phyloP scores from a whole-genome alignment of 92 coral and sea anemone genomes.

The Porites rus region DNA sequence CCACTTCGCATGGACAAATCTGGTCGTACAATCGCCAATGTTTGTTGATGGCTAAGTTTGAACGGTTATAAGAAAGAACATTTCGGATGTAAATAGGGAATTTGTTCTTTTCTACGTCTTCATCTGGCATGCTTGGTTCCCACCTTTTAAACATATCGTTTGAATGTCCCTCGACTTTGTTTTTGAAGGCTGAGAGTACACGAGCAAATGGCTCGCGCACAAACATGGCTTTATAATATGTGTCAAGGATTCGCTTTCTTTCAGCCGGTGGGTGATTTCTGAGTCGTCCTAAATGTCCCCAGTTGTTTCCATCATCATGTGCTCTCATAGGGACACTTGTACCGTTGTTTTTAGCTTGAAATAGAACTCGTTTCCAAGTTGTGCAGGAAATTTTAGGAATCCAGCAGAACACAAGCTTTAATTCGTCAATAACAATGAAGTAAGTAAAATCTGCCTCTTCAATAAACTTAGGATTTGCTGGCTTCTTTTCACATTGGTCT shows the following conservation, averaged over 20 bases:
- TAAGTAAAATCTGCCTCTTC: neutral
- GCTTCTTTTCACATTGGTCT: neutral
- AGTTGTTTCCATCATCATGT: neutral
- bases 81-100: neutral
- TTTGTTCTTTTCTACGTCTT: neutral
- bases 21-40: conserved; percentile 7
- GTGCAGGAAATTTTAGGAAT: conserved; percentile 1
- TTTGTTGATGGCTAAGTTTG: neutral
- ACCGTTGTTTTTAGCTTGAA: neutral
- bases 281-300: neutral
- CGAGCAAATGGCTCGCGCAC: conserved; percentile 12
- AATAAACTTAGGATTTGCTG: neutral
- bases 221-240: conserved; percentile 15
- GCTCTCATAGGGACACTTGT: neutral
- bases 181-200: neutral
- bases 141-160: neutral
- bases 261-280: neutral
- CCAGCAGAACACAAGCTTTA: conserved; percentile 11
- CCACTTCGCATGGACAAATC: conserved; percentile 9
- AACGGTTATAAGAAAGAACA: neutral
- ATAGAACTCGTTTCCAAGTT: neutral
- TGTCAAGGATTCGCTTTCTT: conserved; percentile 3
- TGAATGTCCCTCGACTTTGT: neutral
- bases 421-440: neutral
- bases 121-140: neutral